Percentiles rank a stretch among this genome's conserved stretches.
These are phyloP conservation scores for Drymonia ruficornis DNA, from an alignment of 2,888 invertebrate species.

Conservation along the genomic window DNA sequence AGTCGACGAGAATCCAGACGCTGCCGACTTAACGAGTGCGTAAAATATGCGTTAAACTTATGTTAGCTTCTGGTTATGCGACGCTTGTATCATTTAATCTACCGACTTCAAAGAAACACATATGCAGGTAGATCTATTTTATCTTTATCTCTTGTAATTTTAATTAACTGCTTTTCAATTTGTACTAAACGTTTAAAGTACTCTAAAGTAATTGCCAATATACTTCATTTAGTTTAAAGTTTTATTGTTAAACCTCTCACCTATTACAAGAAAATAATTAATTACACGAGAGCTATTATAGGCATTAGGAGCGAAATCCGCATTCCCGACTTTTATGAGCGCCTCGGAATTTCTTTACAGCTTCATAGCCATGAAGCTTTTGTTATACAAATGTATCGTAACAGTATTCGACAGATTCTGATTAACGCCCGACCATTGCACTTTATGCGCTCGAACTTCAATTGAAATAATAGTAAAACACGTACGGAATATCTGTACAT, in stretches of 20 bases:
- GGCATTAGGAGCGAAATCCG: slow-evolving; percentile 41
- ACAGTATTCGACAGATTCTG: slow-evolving; percentile 51
- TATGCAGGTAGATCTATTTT: too few relatives aligned
- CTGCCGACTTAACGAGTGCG: too few relatives aligned
- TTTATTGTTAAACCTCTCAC: background rate
- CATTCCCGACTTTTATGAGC: slow-evolving; percentile 44
- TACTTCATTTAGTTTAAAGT: background rate
- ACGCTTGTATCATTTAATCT: too few relatives aligned
- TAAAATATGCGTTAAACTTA: too few relatives aligned
- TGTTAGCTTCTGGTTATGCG: too few relatives aligned
- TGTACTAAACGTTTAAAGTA: background rate
- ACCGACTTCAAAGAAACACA: too few relatives aligned
- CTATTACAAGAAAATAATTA: slow-evolving; percentile 14
- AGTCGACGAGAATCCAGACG: too few relatives aligned
- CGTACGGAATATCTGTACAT: background rate
- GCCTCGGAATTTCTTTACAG: slow-evolving; percentile 51
- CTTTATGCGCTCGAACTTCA: background rate
- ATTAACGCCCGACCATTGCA: slow-evolving; percentile 35
- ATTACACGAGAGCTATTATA: slow-evolving; percentile 29
- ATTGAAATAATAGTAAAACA: slow-evolving; percentile 1
- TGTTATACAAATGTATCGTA: slow-evolving; percentile 58
- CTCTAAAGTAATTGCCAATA: background rate
- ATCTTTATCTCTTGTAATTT: too few relatives aligned
- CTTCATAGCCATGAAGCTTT: slow-evolving; percentile 44
- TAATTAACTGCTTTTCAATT: background rate